A percentile compares a stretch with the other conserved stretches of the same genome.
Evolutionary conservation across 2,888 invertebrate genomes (phyloP).

Genomic region (Erebia aethiops): DNA sequence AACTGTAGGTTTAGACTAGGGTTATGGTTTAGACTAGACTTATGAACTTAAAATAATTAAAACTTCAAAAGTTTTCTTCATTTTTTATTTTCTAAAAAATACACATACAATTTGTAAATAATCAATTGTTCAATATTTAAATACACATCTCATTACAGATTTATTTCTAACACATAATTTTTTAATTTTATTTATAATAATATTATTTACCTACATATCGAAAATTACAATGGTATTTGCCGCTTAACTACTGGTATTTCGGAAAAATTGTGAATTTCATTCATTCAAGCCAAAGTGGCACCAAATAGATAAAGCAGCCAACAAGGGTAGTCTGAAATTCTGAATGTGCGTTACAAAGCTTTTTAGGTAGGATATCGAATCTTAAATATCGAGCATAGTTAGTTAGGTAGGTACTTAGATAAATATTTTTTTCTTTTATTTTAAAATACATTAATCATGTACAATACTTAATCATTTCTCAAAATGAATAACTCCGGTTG

Average conservation of each 20-base stretch:
- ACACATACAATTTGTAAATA: conserved; percentile 83
- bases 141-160: conserved; percentile 38
- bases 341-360: neutral
- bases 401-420: too few species aligned
- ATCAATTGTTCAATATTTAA: conserved; percentile 77
- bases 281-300: neutral
- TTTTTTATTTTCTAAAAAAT: conserved; percentile 81
- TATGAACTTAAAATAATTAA: too few species aligned
- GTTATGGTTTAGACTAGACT: too few species aligned
- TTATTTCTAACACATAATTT: conserved; percentile 54
- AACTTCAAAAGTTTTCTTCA: conserved; percentile 1
- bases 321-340: neutral
- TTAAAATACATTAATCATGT: too few species aligned
- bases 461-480: neutral
- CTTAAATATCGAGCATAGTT: too few species aligned
- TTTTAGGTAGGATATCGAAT: too few species aligned
- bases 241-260: conserved; percentile 1
- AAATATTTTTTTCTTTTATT: too few species aligned
- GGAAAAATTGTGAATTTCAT: neutral
- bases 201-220: conserved; percentile 40
- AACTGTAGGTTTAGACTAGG: too few species aligned
- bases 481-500: neutral
- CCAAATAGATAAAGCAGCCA: neutral
- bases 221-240: conserved; percentile 38
- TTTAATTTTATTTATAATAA: conserved; percentile 45